These are phyloP conservation scores for Lycophotia porphyrea DNA, from an alignment of 2,888 invertebrate species.

Conservation along the genomic window DNA sequence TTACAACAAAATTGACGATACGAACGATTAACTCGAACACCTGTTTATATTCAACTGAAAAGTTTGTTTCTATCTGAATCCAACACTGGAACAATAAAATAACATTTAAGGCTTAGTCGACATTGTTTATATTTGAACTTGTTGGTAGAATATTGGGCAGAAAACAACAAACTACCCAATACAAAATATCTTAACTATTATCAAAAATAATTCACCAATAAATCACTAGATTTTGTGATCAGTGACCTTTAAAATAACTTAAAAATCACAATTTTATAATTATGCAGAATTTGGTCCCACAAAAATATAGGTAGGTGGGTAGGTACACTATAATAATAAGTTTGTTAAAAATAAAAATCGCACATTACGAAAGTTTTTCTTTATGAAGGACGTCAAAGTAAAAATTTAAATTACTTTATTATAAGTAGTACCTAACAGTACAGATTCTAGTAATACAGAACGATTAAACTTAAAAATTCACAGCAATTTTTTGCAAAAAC, in stretches of 20 bases:
- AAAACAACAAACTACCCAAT: conserved; percentile 7
- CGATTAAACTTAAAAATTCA: neutral
- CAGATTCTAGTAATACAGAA: neutral
- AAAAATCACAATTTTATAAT: neutral
- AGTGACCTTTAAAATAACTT: neutral
- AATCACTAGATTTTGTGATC: neutral
- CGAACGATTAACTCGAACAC: neutral
- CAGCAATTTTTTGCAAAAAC: neutral
- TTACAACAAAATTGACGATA: neutral
- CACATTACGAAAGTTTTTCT: neutral
- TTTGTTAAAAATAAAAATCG: neutral
- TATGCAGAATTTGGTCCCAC: neutral
- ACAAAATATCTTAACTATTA: conserved; percentile 3
- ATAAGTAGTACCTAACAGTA: neutral
- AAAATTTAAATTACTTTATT: neutral
- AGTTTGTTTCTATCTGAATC: conserved; percentile 4
- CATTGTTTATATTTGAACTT: conserved; percentile 16
- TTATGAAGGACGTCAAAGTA: neutral
- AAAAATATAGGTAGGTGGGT: neutral
- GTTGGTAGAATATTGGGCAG: neutral
- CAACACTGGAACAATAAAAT: conserved; percentile 1
- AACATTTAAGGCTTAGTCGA: conserved; percentile 1
- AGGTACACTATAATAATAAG: neutral
- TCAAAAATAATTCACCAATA: neutral
- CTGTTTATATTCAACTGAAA: neutral